Evolutionary conservation across 2,113 vertebrate genomes (phyloP), one percentile per base, ranked within the genome.

Genomic region (Oryzias melastigma): DNA sequence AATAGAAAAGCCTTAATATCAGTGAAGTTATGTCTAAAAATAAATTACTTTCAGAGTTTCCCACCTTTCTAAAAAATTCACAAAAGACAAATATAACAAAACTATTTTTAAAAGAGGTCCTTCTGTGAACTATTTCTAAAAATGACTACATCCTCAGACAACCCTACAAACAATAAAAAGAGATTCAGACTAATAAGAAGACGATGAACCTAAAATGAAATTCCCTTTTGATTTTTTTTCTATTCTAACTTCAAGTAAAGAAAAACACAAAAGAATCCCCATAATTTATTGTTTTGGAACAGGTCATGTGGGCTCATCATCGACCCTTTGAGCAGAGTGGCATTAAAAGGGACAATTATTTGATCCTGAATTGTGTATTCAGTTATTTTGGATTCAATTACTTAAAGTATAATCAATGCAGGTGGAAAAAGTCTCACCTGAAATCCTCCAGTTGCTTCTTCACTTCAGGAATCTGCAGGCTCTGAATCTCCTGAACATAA

Each of bases 371-470:
- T 19, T 47, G 46, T 12, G n/a, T n/a, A 47, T 47, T n/a, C 44
- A 13, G n/a, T 19, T 17, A 47, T 17, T 51, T 4, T 27, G 49
- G 22, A 17, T 51, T 27, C 22, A 27, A 8, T 8, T 15, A 16
- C 14, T 22, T 14, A 13, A 18, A n/a, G 19, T 47, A 18, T 18
- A 47, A 47, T 47, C 18, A 35, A 10, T 22, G 15, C 4, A 5
- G 40, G 43, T 7, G 5, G 5, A 1, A 12, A 48, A 5, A 44
- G 5, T 24, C 66, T 82, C 43, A 93, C 91, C 92, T 92, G 82
- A 95, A 96, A 78, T 96, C 95, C 0, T 95, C 93, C 44, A 96
- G 90, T 88, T 95, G 95, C 42, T 84, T 88, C 57, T 63, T 47
- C 64, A 96, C 83, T 8, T 92, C 83, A 0, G 13, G 6, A 15